A percentile compares a stretch with the other conserved stretches of the same genome.
Evolutionary conservation across 2,888 invertebrate genomes (phyloP).

Genomic region (Coelinius sp.): DNA sequence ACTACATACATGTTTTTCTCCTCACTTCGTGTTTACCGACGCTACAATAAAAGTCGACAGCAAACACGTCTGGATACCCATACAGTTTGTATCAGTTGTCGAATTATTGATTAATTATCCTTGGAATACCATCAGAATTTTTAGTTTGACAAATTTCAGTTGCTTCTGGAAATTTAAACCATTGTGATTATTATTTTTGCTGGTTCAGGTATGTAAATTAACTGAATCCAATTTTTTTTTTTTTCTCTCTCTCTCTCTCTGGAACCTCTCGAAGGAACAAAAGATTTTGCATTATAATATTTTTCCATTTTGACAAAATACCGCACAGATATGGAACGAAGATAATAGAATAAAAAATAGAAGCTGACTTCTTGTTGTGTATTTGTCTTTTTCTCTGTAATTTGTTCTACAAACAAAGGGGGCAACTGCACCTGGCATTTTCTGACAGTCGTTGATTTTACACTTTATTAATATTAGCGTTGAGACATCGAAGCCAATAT

Average conservation of each 20-base stretch:
- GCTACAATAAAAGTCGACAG: conserved; percentile 3
- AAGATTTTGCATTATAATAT: no score
- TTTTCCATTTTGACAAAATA: no score
- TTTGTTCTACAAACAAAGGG: not conserved
- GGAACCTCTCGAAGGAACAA: not conserved
- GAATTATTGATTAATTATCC: not conserved
- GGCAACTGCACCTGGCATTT: not conserved
- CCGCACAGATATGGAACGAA: no score
- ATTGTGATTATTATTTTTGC: not conserved
- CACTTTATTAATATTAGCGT: not conserved
- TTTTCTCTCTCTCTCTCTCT: conserved; percentile 18
- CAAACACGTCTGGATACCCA: not conserved
- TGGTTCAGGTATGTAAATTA: not conserved
- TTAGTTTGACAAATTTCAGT: not conserved
- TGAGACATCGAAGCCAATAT: not conserved
- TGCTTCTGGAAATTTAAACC: not conserved
- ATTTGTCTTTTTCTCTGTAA: conserved; percentile 39
- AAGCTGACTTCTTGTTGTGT: no score
- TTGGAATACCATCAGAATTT: no score
- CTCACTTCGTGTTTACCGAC: conserved; percentile 7
- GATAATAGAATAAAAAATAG: no score
- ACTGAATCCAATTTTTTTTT: not conserved
- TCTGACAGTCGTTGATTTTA: not conserved
- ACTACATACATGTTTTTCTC: not conserved
- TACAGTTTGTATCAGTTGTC: not conserved